These are phyloP conservation scores for Cynodonichthys magdalenae DNA, from an alignment of 2,797 vertebrate genomes.

Conservation along the genomic window DNA sequence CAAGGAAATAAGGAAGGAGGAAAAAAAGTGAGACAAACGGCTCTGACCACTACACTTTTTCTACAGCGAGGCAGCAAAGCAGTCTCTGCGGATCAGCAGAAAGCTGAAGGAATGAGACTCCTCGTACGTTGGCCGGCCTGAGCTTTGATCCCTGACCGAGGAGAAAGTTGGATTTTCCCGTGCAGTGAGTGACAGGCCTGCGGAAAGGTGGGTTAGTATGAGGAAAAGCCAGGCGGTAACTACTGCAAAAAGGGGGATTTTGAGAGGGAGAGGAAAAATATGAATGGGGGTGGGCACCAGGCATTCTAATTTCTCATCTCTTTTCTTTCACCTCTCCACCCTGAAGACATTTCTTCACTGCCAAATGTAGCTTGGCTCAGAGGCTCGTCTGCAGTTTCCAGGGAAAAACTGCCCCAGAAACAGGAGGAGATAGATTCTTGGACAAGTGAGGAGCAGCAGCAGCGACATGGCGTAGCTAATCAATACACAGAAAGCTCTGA, in stretches of 20 bases:
- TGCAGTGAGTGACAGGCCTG: conserved; percentile 66
- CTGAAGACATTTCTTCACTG: conserved; percentile 57
- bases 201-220: conserved; percentile 41
- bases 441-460: conserved; percentile 67
- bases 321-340: conserved; percentile 38
- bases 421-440: conserved; percentile 46
- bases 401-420: conserved; percentile 54
- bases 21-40: conserved; percentile 26
- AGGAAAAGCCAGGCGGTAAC: conserved; percentile 56
- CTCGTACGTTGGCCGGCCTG: conserved; percentile 46
- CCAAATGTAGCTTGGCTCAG: conserved; percentile 58
- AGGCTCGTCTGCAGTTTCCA: conserved; percentile 52
- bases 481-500: conserved; percentile 54
- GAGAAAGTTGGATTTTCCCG: conserved; percentile 75
- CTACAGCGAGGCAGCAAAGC: conserved; percentile 18
- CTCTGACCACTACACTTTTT: conserved; percentile 17
- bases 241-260: conserved; percentile 52
- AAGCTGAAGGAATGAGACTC: conserved; percentile 66
- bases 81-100: conserved; percentile 49
- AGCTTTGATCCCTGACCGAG: conserved; percentile 71
- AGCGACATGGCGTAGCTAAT: conserved; percentile 75
- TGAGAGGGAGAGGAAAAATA: conserved; percentile 6
- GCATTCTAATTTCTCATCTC: conserved; percentile 49
- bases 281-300: conserved; percentile 6
- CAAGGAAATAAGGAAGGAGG: background rate